Evolutionary conservation across 1,140 invertebrate genomes (phyloP).

Genomic region (Sarcophaga bullata): DNA sequence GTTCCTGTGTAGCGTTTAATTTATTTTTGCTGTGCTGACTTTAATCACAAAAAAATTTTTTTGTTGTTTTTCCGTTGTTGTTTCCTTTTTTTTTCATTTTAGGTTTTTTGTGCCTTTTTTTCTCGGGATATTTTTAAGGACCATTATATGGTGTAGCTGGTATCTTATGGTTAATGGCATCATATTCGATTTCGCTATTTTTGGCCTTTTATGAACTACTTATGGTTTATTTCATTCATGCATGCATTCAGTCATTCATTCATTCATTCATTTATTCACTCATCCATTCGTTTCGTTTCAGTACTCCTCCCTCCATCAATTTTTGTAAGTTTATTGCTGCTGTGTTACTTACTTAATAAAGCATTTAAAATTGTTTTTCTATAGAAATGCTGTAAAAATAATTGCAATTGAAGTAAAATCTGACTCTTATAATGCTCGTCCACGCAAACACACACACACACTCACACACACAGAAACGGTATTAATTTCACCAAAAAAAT

Average conservation of each 20-base stretch:
- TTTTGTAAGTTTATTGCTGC: no score
- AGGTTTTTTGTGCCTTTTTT: background rate
- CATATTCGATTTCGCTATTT: background rate
- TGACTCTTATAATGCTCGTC: background rate
- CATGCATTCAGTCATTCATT: background rate
- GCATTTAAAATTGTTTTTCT: constrained; percentile 1
- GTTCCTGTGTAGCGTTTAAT: no score
- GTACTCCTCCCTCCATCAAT: no score
- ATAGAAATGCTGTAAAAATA: background rate
- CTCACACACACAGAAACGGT: no score
- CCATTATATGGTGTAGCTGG: background rate
- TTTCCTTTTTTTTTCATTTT: background rate
- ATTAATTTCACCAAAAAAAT: constrained; percentile 1
- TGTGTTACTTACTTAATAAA: background rate
- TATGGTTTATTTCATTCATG: constrained; percentile 18
- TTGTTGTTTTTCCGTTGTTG: background rate
- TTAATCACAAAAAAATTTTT: background rate
- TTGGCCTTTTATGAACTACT: background rate
- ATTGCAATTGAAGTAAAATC: background rate
- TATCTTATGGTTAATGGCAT: constrained; percentile 13
- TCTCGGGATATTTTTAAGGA: background rate
- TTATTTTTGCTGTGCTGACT: background rate
- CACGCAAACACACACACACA: background rate
- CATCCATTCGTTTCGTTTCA: no score
- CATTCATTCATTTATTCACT: no score